Evolutionary conservation across 2,113 vertebrate species (phyloP), one percentile per base, ranked within the genome.

Genomic region (Lichenostomus cassidix): DNA sequence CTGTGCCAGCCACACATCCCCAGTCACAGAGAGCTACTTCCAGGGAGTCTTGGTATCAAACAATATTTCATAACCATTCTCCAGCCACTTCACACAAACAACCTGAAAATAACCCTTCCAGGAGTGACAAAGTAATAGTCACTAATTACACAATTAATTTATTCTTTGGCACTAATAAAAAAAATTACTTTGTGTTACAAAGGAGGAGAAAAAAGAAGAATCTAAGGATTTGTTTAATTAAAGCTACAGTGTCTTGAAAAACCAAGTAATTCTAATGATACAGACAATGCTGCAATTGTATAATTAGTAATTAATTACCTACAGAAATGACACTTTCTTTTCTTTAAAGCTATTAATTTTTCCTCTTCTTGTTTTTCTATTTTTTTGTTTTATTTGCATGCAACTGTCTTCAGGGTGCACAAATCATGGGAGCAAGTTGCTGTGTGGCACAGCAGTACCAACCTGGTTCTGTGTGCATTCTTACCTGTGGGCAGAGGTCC

Each of bases 241-340:
- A 92, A 91, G 56, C 37, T 25, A 94, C 83, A 94, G 27, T 31
- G 87, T 95, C 95, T 76, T 95, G 95, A 94, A 95, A 93, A 83
- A 47, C 2, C 63, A 96, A 96, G 94, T 92, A 95, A 96, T 94
- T 96, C 81, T 90, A 88, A 96, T 76, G 63, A 39, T 82, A 91
- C 67, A 95, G 89, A 95, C 95, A 97, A 95, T 87, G 56, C 76
- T 52, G 25, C 28, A 8, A 68, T 84, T 87, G 69, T 81, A 85
- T 95, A 96, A 96, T 96, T 96, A 96, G 94, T 89, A 93, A 95
- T 74, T 96, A 94, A 96, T 94, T 94, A 89, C 75, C 92, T 78
- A 82, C 50, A 93, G 82, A 94, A 94, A 92, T 49, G 29, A 90
- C 79, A 80, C 15, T 86, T 92, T 46, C 42, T 63, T 89, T 74